These are phyloP conservation scores for Gopherus evgoodei DNA, from an alignment of 2,113 vertebrate species.

Conservation along the genomic window DNA sequence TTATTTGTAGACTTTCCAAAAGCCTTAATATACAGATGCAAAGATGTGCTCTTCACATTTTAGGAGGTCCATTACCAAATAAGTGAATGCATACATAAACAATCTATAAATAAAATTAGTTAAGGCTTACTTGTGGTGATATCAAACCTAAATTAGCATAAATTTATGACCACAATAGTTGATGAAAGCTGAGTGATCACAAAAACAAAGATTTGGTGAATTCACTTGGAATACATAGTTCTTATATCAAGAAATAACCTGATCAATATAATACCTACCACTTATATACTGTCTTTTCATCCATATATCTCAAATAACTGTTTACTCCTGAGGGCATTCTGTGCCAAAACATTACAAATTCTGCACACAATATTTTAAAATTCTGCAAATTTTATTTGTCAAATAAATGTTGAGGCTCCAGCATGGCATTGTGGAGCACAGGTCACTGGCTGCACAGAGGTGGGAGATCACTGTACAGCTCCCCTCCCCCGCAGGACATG, in stretches of 20 bases:
- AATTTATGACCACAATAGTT: neutral
- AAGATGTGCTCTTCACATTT: neutral
- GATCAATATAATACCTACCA: neutral
- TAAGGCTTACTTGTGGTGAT: neutral
- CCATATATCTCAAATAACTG: neutral
- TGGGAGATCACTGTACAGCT: too few relatives aligned
- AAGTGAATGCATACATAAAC: neutral
- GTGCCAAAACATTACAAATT: too few relatives aligned
- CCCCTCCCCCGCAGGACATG: rapidly evolving
- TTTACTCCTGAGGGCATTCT: too few relatives aligned
- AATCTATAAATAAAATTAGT: neutral
- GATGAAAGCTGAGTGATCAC: neutral
- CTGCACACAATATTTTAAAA: too few relatives aligned
- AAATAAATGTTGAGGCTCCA: too few relatives aligned
- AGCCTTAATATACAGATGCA: conserved; percentile 20
- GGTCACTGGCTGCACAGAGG: too few relatives aligned
- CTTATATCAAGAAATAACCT: conserved; percentile 2
- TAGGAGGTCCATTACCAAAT: neutral
- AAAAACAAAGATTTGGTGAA: neutral
- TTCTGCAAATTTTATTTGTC: too few relatives aligned
- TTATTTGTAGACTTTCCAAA: neutral
- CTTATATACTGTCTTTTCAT: neutral
- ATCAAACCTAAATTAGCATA: conserved; percentile 28
- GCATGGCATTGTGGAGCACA: too few relatives aligned
- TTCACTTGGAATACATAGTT: neutral